phyloP scores from a whole-genome alignment of 2,113 vertebrate genomes.

The Emydocephalus ijimae region DNA sequence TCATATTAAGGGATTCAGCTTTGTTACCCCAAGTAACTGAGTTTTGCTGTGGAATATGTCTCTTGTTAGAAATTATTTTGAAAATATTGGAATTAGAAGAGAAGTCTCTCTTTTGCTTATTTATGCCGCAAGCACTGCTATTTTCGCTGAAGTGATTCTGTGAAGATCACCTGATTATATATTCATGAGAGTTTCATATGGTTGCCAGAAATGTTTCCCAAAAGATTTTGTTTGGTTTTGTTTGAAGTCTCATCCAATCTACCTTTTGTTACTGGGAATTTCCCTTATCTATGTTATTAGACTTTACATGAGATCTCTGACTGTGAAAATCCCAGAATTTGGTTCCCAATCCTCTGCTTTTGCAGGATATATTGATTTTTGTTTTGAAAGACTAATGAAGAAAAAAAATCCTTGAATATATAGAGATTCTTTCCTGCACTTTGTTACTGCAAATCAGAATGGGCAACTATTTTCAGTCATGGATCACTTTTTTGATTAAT shows the following conservation, averaged over 20 bases:
- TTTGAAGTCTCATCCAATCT: not conserved
- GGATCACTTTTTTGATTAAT: not conserved
- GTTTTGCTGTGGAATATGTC: not conserved
- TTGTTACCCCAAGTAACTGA: not conserved
- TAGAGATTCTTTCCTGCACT: not conserved
- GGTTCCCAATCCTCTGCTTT: not conserved
- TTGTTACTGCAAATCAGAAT: not conserved
- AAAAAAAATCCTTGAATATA: not conserved
- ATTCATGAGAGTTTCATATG: not conserved
- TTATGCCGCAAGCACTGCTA: not conserved
- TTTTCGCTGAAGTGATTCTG: not conserved
- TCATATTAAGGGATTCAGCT: not conserved
- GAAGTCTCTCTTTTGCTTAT: not conserved
- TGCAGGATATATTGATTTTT: not conserved
- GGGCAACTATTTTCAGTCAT: not conserved
- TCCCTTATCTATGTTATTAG: not conserved
- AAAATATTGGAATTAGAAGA: not conserved
- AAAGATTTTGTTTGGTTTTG: not conserved
- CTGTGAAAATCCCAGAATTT: not conserved
- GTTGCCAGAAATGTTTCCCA: not conserved
- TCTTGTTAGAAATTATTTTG: not conserved
- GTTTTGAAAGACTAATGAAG: not conserved
- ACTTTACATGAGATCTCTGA: not conserved
- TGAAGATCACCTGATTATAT: not conserved
- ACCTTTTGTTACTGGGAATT: not conserved